Percentiles rank a stretch among this genome's conserved stretches.
phyloP scores from a whole-genome alignment of 2,888 invertebrate genomes.

The Agapostemon virescens region DNA sequence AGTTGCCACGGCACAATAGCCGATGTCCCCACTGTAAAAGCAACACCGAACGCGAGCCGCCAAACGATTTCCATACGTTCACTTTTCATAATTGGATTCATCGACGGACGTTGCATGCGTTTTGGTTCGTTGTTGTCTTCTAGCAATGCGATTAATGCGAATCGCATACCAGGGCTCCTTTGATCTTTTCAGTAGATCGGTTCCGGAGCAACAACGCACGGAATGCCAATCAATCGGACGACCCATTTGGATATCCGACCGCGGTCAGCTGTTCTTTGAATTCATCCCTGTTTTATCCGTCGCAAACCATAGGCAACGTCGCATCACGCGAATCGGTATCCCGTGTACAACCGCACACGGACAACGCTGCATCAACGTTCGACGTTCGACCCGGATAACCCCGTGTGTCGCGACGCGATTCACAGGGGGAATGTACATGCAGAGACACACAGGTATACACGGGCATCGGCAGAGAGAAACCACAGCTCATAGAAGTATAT shows the following conservation, averaged over 20 bases:
- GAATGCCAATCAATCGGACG: slow-evolving; percentile 56
- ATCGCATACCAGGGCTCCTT: slow-evolving; percentile 42
- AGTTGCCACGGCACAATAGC: no score
- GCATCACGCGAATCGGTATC: slow-evolving; percentile 35
- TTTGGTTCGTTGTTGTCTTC: neutral
- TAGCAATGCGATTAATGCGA: slow-evolving; percentile 35
- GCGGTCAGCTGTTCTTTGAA: slow-evolving; percentile 53
- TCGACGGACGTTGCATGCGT: neutral
- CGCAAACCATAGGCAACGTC: slow-evolving; percentile 41
- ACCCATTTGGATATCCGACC: slow-evolving; percentile 45
- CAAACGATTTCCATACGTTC: neutral
- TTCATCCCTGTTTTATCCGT: slow-evolving; percentile 52
- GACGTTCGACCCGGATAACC: slow-evolving; percentile 9
- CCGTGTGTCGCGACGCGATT: neutral
- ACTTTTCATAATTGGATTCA: neutral
- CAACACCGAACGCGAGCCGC: no score
- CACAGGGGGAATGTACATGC: neutral
- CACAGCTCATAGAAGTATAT: slow-evolving; percentile 52
- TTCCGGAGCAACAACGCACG: slow-evolving; percentile 43
- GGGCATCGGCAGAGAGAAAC: slow-evolving; percentile 33
- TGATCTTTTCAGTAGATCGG: slow-evolving; percentile 54
- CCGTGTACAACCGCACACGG: slow-evolving; percentile 8
- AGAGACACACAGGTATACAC: neutral
- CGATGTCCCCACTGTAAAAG: no score
- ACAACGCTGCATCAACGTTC: slow-evolving; percentile 33